These are phyloP conservation scores for Mesoclemmys tuberculata DNA, from an alignment of 2,113 vertebrate genomes.

Conservation along the genomic window DNA sequence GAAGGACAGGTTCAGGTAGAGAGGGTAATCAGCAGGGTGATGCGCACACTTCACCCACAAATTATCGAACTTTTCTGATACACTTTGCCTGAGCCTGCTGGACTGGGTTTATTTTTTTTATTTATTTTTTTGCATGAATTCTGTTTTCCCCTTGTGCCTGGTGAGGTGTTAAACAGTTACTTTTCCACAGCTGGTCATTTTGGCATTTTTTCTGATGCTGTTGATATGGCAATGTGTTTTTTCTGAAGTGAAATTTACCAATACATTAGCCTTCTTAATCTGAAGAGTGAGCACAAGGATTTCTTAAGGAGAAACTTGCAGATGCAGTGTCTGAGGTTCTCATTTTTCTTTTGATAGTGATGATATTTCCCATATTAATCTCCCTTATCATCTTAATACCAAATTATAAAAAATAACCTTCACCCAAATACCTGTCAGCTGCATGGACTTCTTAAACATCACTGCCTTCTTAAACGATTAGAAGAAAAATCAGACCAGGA, in stretches of 20 bases:
- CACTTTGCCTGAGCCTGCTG: background rate
- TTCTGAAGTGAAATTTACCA: background rate
- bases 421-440: background rate
- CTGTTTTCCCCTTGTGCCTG: background rate
- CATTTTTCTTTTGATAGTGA: background rate
- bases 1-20: background rate
- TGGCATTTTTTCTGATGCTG: background rate
- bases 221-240: background rate
- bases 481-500: background rate
- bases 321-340: background rate
- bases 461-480: background rate
- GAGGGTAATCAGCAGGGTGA: too few relatives aligned
- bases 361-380: background rate
- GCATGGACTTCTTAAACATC: background rate
- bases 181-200: background rate
- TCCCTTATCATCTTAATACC: background rate
- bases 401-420: background rate
- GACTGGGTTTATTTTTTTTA: background rate
- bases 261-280: background rate
- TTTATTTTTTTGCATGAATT: background rate
- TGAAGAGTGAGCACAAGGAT: background rate
- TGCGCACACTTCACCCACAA: background rate
- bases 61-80: background rate
- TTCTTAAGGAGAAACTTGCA: background rate
- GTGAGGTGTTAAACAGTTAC: background rate